A percentile compares a stretch with the other conserved stretches of the same genome.
These are phyloP conservation scores for Bergia puertoricense DNA, from an alignment of 92 coral and sea anemone species.

Conservation along the genomic window DNA sequence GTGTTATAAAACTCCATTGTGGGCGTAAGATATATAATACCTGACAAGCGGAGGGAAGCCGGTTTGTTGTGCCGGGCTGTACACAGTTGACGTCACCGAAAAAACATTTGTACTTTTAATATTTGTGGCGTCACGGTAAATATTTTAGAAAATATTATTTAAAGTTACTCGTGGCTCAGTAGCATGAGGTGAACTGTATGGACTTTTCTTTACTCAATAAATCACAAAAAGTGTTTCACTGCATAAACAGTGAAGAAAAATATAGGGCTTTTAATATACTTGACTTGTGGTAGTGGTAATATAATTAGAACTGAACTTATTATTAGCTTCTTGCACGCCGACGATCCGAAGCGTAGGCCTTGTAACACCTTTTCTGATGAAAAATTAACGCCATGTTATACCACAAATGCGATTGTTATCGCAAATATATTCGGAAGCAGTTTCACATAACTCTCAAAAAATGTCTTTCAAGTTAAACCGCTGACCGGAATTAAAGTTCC, in stretches of 20 bases:
- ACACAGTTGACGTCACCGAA: not conserved
- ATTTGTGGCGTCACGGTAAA: not conserved
- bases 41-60: not conserved
- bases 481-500: constrained; percentile 28
- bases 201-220: not conserved
- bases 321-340: not conserved
- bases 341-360: not conserved
- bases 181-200: not conserved
- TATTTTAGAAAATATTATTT: too few relatives aligned
- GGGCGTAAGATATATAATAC: too few relatives aligned
- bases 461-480: not conserved
- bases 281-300: too few relatives aligned
- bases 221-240: too few relatives aligned
- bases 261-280: too few relatives aligned
- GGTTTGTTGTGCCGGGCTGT: not conserved
- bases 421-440: constrained; percentile 4
- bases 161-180: not conserved
- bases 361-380: not conserved
- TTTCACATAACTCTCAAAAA: not conserved
- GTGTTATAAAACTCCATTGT: too few relatives aligned
- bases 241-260: too few relatives aligned
- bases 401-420: constrained; percentile 14
- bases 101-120: not conserved
- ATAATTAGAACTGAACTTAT: too few relatives aligned
- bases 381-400: not conserved